Conservation (phyloP, 2,888 invertebrate genomes). For the Zygothrica quintamaculata region DNA sequence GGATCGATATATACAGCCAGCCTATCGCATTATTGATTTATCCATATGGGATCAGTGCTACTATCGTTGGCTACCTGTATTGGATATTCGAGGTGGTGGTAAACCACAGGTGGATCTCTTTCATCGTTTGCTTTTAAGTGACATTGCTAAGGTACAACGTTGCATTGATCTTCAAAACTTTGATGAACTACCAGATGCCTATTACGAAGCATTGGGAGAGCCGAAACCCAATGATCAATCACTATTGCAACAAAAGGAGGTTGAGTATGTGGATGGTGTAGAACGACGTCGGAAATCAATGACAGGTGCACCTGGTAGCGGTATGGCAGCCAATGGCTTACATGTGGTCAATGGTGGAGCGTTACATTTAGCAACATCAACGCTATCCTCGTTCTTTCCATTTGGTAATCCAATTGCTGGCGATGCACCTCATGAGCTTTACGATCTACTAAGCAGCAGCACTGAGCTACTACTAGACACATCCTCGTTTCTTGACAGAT, state of each 20-base stretch:
- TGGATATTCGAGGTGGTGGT: constrained; percentile 87
- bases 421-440: constrained; percentile 82
- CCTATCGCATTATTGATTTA: constrained; percentile 86
- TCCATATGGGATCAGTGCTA: constrained; percentile 95
- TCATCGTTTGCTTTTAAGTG: constrained; percentile 83
- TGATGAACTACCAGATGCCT: constrained; percentile 82
- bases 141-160: constrained; percentile 83
- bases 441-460: constrained; percentile 83
- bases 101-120: constrained; percentile 84
- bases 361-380: constrained; percentile 79
- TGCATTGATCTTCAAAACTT: constrained; percentile 82
- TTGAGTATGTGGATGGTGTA: constrained; percentile 80
- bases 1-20: constrained; percentile 85
- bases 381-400: constrained; percentile 84
- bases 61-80: constrained; percentile 93
- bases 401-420: constrained; percentile 82
- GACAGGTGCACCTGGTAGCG: constrained; percentile 1
- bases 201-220: constrained; percentile 72
- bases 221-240: constrained; percentile 38
- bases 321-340: constrained; percentile 37
- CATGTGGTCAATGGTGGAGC: constrained; percentile 41
- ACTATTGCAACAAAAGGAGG: constrained; percentile 23
- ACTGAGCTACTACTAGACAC: constrained; percentile 83
- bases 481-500: constrained; percentile 83
- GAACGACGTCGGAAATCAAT: constrained; percentile 72